A percentile compares a stretch with the other conserved stretches of the same genome.
Evolutionary conservation across 2,113 vertebrate species (phyloP).

Genomic region (Procavia capensis): DNA sequence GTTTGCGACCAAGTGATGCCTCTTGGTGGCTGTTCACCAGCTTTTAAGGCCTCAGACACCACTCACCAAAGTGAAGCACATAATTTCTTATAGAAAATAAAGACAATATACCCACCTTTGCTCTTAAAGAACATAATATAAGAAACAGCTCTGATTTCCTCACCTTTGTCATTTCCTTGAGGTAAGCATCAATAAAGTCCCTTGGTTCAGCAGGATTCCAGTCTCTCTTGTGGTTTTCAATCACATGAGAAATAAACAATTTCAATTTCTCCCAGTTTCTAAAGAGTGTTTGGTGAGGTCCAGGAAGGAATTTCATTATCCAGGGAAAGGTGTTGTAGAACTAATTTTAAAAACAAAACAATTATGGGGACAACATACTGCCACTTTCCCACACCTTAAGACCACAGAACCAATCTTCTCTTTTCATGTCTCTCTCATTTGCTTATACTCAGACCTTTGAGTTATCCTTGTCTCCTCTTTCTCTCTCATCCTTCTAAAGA

Average conservation of each 20-base stretch:
- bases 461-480: background rate
- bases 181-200: slow-evolving; percentile 92
- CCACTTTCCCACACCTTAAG: background rate
- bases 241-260: slow-evolving; percentile 72
- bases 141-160: background rate
- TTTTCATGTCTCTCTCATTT: background rate
- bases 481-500: background rate
- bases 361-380: background rate
- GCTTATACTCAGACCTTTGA: background rate
- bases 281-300: slow-evolving; percentile 85
- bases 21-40: too few species aligned
- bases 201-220: slow-evolving; percentile 85
- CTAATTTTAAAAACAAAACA: slow-evolving; percentile 79
- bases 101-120: background rate
- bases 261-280: slow-evolving; percentile 37
- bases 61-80: too few species aligned
- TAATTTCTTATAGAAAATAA: too few species aligned
- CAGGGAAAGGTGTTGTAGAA: slow-evolving; percentile 84
- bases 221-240: slow-evolving; percentile 87
- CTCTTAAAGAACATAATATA: background rate
- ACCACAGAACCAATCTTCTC: background rate
- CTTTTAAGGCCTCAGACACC: too few species aligned
- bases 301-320: slow-evolving; percentile 88
- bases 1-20: too few species aligned
- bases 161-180: slow-evolving; percentile 91